Evolutionary conservation across 30 jellyfish, hydroid and myxozoan genomes (phyloP).

Genomic region (Rhopilema esculentum): DNA sequence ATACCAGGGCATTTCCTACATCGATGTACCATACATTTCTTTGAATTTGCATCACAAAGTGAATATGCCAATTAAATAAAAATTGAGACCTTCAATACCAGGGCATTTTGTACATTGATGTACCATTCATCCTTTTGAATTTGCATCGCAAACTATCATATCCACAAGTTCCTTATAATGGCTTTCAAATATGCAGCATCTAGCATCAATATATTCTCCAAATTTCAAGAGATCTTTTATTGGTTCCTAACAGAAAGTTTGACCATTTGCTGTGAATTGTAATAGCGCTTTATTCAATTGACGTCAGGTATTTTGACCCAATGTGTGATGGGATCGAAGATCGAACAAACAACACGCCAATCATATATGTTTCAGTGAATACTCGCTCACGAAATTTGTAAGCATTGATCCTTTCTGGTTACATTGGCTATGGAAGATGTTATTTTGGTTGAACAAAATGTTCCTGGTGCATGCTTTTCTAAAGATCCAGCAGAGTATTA

Average conservation of each 20-base stretch:
- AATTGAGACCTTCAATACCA: too few species aligned
- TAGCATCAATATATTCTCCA: conserved; percentile 49
- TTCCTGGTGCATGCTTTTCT: conserved; percentile 50
- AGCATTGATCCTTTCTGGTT: neutral
- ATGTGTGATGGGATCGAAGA: conserved; percentile 3
- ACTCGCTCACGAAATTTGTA: neutral
- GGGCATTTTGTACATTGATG: too few species aligned
- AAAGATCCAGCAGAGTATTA: conserved; percentile 38
- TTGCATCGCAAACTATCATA: too few species aligned
- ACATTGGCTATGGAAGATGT: conserved; percentile 9
- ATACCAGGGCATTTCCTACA: conserved; percentile 66
- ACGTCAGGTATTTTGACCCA: neutral
- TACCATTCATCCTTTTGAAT: too few species aligned
- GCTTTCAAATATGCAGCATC: conserved; percentile 12
- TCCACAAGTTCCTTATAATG: conserved; percentile 30
- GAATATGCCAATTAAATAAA: too few species aligned
- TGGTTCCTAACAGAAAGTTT: too few species aligned
- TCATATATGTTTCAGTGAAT: neutral
- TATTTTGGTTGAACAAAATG: conserved; percentile 34
- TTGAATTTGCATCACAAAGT: too few species aligned
- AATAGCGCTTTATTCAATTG: neutral
- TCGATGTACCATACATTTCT: conserved; percentile 53
- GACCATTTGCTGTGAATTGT: too few species aligned
- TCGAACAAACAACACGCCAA: neutral
- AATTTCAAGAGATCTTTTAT: too few species aligned